These are phyloP conservation scores for Bombus fervidus DNA, from an alignment of 1,140 invertebrate species.

Conservation along the genomic window DNA sequence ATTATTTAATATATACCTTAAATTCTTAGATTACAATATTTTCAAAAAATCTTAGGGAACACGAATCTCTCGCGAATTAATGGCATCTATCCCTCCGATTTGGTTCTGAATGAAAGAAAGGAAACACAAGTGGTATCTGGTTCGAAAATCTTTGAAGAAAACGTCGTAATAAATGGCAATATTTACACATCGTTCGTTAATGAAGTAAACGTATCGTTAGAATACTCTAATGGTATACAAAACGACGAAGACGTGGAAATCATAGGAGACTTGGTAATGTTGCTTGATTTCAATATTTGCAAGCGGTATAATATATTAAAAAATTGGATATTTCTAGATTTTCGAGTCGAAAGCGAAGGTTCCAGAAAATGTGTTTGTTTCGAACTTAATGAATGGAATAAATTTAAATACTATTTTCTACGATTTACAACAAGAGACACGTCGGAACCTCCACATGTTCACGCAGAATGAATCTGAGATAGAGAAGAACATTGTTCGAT, in stretches of 20 bases:
- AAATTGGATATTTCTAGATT: slow-evolving; percentile 53
- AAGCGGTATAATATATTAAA: not conserved
- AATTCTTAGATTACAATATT: not conserved
- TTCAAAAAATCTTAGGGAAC: slow-evolving; percentile 45
- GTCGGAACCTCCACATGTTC: not conserved
- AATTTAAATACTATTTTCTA: not conserved
- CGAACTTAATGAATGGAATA: slow-evolving; percentile 50
- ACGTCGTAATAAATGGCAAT: slow-evolving; percentile 60
- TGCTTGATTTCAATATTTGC: not conserved
- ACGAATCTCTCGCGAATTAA: slow-evolving; percentile 63
- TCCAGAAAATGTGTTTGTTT: slow-evolving; percentile 36
- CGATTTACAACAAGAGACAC: not conserved
- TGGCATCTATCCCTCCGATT: slow-evolving; percentile 58
- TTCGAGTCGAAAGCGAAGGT: slow-evolving; percentile 58
- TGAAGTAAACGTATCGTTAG: slow-evolving; percentile 49
- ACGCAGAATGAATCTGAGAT: not conserved
- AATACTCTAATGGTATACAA: slow-evolving; percentile 59
- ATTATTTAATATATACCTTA: not conserved
- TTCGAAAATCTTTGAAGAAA: slow-evolving; percentile 65
- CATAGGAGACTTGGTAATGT: slow-evolving; percentile 70
- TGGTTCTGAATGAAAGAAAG: slow-evolving; percentile 59
- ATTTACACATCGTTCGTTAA: slow-evolving; percentile 61
- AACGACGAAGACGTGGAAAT: slow-evolving; percentile 67
- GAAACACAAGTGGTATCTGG: slow-evolving; percentile 66
- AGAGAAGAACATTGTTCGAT: not conserved